Percentiles rank a stretch among this genome's conserved stretches.
These are phyloP conservation scores for Odocoileus virginianus DNA, from an alignment of 2,113 vertebrate genomes.

Conservation along the genomic window DNA sequence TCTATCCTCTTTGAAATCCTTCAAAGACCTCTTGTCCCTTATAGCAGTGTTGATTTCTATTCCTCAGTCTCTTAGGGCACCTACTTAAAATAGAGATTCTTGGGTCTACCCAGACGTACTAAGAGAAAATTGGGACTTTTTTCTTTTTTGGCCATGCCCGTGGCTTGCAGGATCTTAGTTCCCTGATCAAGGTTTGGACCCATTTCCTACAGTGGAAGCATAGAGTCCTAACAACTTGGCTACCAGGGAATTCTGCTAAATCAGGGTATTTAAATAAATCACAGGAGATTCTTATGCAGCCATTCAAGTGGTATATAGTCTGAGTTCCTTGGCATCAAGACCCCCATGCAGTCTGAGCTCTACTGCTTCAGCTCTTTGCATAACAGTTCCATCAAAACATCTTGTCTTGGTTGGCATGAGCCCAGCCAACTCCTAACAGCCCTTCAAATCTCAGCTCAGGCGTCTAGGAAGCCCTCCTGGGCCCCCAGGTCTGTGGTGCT, in stretches of 20 bases:
- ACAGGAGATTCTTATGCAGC: neutral
- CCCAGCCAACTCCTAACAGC: neutral
- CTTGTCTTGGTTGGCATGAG: neutral
- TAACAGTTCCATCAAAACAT: neutral
- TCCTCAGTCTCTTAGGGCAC: neutral
- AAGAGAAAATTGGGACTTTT: neutral
- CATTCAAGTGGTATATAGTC: neutral
- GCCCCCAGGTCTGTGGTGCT: neutral
- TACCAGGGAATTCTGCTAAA: neutral
- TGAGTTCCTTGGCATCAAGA: neutral
- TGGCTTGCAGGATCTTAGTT: neutral
- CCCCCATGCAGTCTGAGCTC: neutral
- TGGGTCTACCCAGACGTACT: neutral
- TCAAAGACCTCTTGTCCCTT: neutral
- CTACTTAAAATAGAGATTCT: conserved; percentile 9
- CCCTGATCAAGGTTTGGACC: neutral
- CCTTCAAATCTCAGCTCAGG: neutral
- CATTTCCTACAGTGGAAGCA: neutral
- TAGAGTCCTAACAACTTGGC: neutral
- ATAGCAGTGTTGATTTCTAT: neutral
- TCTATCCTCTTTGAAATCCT: neutral
- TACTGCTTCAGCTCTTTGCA: neutral
- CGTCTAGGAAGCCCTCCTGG: neutral
- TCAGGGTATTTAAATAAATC: neutral
- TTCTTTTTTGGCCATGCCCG: neutral